Base-by-base conservation (phyloP, 2,888 invertebrate genomes). In the Drosophila nr. medialis region DNA sequence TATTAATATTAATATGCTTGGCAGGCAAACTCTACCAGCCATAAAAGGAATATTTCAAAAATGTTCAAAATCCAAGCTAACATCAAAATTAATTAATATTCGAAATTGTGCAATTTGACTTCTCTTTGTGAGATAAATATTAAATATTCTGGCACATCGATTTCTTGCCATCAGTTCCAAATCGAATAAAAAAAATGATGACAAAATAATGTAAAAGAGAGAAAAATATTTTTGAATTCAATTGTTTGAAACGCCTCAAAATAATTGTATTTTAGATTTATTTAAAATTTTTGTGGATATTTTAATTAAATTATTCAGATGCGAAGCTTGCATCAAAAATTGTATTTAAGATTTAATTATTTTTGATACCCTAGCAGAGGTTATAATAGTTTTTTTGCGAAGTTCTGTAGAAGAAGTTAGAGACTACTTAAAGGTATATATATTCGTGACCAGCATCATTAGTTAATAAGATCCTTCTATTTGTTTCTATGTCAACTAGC, bases 1-100 rank as follows among this genome's bases (percentile, higher is more conserved):
- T 67, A 50, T 67, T 67, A 21, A 49, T 64, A 38, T 48, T 54
- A n/a, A 53, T 55, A 40, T 59, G 34, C 24, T 13, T 30, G 8
- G 13, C 53, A 24, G 24, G 15, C 49, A 5, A 55, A 13, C n/a
- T 55, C 10, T 1, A 2, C 7, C 13, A n/a, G 8, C 24, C 38
- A 7, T 55, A 29, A 40, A 55, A 55, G 3, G 29, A 24, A 36
- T 36, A 4, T n/a, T 2, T 24, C 13, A 11, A 21, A 53, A 21
- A 24, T 51, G 13, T 3, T 11, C 21, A 21, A 8, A 51, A 32
- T 11, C 18, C 34, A 53, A 5, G 6, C 24, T 2, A 24, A 38
- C 21, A 30, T 56, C 15, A n/a, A 56, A 56, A 29, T 56, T 29
- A 56, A 56, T 40, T 40, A 15, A 13, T 2, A 29, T 40, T 24